phyloP scores from a whole-genome alignment of 2,113 vertebrate genomes.

The Ammodytes dubius region DNA sequence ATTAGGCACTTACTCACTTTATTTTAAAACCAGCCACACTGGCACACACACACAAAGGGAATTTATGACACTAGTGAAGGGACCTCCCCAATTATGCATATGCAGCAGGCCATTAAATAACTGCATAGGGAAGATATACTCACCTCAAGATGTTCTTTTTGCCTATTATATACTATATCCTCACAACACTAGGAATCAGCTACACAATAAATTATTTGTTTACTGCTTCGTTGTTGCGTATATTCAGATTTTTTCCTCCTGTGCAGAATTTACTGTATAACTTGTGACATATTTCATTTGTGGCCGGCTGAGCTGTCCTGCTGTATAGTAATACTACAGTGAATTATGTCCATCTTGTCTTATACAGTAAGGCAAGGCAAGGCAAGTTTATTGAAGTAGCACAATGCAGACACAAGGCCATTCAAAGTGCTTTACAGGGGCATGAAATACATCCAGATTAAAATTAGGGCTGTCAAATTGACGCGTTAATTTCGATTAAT shows the following conservation, averaged over 20 bases:
- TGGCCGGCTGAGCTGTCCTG: neutral
- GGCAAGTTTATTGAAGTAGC: no score
- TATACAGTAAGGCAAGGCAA: no score
- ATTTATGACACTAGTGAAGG: slow-evolving; percentile 17
- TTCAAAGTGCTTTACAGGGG: no score
- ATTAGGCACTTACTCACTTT: neutral
- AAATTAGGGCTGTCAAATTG: no score
- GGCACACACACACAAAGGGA: neutral
- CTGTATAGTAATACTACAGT: neutral
- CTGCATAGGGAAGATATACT: neutral
- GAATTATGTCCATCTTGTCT: neutral
- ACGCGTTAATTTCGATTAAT: no score
- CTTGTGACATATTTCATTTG: neutral
- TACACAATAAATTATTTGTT: neutral
- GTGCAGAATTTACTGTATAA: neutral
- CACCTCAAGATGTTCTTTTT: neutral
- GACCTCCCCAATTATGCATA: slow-evolving; percentile 5
- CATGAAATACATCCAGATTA: no score
- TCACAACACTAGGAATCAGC: neutral
- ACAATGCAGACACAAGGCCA: no score
- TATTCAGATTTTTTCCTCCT: neutral
- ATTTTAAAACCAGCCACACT: neutral
- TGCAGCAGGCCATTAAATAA: slow-evolving; percentile 22
- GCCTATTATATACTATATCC: neutral
- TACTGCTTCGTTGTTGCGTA: neutral